Evolutionary conservation across 2,113 vertebrate genomes (phyloP).

Genomic region (Chamaetylas fuelleborni): DNA sequence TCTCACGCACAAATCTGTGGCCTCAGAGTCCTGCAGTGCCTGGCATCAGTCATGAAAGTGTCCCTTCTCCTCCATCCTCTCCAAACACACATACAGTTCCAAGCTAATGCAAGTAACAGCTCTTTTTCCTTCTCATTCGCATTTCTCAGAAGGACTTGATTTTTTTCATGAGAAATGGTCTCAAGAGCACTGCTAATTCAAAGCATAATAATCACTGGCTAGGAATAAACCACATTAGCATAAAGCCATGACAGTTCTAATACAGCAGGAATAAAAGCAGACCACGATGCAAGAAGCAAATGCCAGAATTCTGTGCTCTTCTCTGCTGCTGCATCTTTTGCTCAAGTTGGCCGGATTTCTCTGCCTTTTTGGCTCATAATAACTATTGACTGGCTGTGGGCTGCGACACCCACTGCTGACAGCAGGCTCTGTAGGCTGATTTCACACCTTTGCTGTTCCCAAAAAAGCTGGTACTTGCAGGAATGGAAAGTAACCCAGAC

Average conservation of each 20-base stretch:
- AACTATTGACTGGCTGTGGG: slow-evolving; percentile 36
- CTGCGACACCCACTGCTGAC: not conserved
- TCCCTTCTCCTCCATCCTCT: not conserved
- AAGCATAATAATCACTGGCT: slow-evolving; percentile 19
- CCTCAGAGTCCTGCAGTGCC: not conserved
- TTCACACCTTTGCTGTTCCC: slow-evolving; percentile 32
- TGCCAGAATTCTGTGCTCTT: not conserved
- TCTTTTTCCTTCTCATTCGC: not conserved
- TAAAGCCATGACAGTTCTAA: not conserved
- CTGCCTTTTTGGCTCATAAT: slow-evolving; percentile 46
- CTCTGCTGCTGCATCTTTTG: slow-evolving; percentile 13
- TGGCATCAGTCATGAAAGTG: not conserved
- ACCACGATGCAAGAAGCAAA: not conserved
- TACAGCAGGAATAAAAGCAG: slow-evolving; percentile 24
- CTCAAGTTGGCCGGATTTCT: not conserved
- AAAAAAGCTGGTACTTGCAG: slow-evolving; percentile 41
- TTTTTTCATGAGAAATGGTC: not conserved
- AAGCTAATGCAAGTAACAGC: not conserved
- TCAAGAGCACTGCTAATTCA: slow-evolving; percentile 21
- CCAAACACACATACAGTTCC: not conserved
- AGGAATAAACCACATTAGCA: slow-evolving; percentile 6
- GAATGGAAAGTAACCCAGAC: not conserved
- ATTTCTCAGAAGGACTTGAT: not conserved
- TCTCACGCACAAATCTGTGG: not conserved
- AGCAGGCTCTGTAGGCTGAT: slow-evolving; percentile 29